These are phyloP conservation scores for Eristalis arbustorum DNA, from an alignment of 2,888 invertebrate species.

Conservation along the genomic window DNA sequence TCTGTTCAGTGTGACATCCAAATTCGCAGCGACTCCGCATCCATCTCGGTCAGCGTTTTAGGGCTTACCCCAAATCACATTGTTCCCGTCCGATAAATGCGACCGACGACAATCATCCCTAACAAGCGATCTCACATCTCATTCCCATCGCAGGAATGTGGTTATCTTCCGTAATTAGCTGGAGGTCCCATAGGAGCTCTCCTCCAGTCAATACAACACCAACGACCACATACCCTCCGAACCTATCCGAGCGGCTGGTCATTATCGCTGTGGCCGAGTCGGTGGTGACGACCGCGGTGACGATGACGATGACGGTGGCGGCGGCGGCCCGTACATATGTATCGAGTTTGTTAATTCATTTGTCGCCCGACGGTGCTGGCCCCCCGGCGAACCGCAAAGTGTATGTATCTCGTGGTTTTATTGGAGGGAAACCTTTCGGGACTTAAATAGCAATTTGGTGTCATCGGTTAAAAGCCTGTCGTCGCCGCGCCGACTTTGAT, in stretches of 20 bases:
- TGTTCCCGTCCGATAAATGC: not conserved
- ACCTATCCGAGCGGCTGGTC: not conserved
- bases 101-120: conserved; percentile 1
- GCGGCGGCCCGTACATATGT: conserved; percentile 43
- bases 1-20: not conserved
- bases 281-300: not conserved
- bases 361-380: conserved; percentile 30
- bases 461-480: conserved; percentile 73
- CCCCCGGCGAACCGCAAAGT: conserved; percentile 7
- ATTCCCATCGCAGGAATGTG: conserved; percentile 14
- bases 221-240: conserved; percentile 8
- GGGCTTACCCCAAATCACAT: not conserved
- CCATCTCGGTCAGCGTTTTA: not conserved
- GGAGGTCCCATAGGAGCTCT: conserved; percentile 5
- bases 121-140: conserved; percentile 13
- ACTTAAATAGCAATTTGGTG: conserved; percentile 73
- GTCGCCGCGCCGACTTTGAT: conserved; percentile 71
- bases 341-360: conserved; percentile 65
- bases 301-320: not conserved
- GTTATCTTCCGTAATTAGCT: conserved; percentile 33
- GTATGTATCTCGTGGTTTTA: conserved; percentile 22
- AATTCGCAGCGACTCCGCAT: not conserved
- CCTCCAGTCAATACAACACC: not conserved
- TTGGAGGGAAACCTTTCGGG: conserved; percentile 44
- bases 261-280: not conserved